Evolutionary conservation across 1,140 invertebrate species (phyloP).

Genomic region (Bombus pyrosoma): DNA sequence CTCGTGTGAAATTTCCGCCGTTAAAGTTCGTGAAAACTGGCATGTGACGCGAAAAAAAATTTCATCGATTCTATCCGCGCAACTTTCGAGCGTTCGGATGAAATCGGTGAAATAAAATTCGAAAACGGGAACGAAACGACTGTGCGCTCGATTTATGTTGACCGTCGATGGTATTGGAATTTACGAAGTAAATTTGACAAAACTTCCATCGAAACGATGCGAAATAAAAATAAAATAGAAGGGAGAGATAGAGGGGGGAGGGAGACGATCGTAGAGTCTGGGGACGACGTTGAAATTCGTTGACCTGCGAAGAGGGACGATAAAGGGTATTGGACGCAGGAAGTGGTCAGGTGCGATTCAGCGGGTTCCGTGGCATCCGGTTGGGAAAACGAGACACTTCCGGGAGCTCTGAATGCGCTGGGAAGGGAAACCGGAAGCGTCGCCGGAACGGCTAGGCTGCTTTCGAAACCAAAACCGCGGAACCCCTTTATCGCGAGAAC

Average conservation of each 20-base stretch:
- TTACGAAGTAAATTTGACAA: neutral
- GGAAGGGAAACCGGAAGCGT: conserved; percentile 55
- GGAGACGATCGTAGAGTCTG: neutral
- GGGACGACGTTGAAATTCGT: conserved; percentile 11
- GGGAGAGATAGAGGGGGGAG: neutral
- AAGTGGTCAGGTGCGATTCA: conserved; percentile 59
- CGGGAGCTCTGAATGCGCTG: conserved; percentile 40
- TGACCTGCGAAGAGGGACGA: conserved; percentile 45
- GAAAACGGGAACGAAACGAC: too few relatives aligned
- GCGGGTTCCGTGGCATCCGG: conserved; percentile 56
- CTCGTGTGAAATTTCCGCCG: neutral
- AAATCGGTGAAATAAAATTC: neutral
- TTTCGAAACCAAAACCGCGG: conserved; percentile 50
- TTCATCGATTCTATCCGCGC: too few relatives aligned
- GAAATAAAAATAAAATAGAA: neutral
- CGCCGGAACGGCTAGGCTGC: conserved; percentile 50
- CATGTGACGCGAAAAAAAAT: neutral
- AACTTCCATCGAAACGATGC: neutral
- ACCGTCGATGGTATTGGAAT: neutral
- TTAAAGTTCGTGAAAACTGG: neutral
- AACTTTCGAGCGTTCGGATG: neutral
- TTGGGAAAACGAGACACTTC: conserved; percentile 64
- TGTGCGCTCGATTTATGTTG: conserved; percentile 8
- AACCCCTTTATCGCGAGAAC: conserved; percentile 9
- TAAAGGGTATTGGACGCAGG: conserved; percentile 32